Percentiles rank a stretch among this genome's conserved stretches.
Conservation (phyloP, 2,888 invertebrate species). For the Napeogenes sylphis region DNA sequence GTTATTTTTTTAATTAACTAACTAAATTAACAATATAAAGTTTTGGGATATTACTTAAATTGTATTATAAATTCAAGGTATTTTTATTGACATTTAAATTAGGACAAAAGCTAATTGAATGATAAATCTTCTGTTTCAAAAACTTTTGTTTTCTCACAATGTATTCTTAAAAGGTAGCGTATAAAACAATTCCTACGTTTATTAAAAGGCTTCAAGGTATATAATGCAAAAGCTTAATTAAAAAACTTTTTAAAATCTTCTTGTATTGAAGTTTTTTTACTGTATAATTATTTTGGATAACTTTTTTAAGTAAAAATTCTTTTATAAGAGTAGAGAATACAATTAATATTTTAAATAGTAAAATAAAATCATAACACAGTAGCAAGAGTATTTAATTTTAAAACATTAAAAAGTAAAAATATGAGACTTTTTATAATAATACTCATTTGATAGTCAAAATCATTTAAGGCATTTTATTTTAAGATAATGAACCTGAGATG, state of each 20-base stretch:
- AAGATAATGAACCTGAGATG: conserved; percentile 20
- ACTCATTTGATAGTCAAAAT: too few relatives aligned
- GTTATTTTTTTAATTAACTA: too few relatives aligned
- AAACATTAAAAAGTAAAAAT: too few relatives aligned
- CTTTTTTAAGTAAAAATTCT: too few relatives aligned
- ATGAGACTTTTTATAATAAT: too few relatives aligned
- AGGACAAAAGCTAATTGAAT: background rate
- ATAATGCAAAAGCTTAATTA: background rate
- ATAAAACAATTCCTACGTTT: conserved; percentile 1
- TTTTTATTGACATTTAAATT: background rate
- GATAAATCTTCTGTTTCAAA: background rate
- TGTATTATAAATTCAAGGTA: background rate
- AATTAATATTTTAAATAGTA: too few relatives aligned
- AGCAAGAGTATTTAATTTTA: too few relatives aligned
- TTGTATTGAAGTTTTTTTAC: background rate
- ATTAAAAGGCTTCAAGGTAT: background rate
- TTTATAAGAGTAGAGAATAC: too few relatives aligned
- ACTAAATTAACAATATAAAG: background rate
- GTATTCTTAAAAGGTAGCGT: background rate
- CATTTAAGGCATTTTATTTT: background rate
- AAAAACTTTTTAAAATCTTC: background rate
- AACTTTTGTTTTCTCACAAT: conserved; percentile 1
- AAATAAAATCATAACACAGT: too few relatives aligned
- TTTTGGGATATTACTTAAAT: background rate
- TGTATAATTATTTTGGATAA: background rate